Percentiles rank a stretch among this genome's conserved stretches.
These are phyloP conservation scores for Nephrocerus scutellatus DNA, from an alignment of 2,888 invertebrate species.

Conservation along the genomic window DNA sequence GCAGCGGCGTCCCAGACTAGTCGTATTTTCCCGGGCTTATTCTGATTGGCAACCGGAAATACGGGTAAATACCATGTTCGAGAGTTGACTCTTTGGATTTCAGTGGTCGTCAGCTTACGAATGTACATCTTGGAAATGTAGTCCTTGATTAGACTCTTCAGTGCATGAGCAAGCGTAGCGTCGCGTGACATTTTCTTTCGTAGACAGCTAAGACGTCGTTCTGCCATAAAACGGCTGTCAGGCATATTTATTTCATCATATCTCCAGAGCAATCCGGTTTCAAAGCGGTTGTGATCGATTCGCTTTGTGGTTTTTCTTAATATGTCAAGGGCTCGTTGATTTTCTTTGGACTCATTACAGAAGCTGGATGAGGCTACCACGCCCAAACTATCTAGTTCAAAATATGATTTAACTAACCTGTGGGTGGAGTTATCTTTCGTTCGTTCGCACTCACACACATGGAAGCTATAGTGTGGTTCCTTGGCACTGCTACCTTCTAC, in stretches of 20 bases:
- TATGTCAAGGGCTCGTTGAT: slow-evolving; percentile 7
- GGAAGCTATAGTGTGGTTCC: slow-evolving; percentile 3
- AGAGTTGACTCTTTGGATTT: not conserved
- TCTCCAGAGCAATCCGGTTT: slow-evolving; percentile 24
- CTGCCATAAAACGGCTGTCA: slow-evolving; percentile 14
- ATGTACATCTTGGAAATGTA: slow-evolving; percentile 11
- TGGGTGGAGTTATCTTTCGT: slow-evolving; percentile 13
- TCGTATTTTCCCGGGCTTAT: slow-evolving; percentile 23
- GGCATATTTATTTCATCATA: slow-evolving; percentile 13
- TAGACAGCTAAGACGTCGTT: slow-evolving; percentile 14
- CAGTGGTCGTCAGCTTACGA: slow-evolving; percentile 4
- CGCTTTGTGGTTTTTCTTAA: slow-evolving; percentile 12
- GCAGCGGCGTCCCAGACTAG: slow-evolving; percentile 32
- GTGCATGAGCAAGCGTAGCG: slow-evolving; percentile 4
- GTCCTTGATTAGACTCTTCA: slow-evolving; percentile 15
- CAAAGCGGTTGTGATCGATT: slow-evolving; percentile 7
- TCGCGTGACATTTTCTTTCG: slow-evolving; percentile 16
- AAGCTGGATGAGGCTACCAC: not conserved
- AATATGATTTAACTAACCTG: slow-evolving; percentile 7
- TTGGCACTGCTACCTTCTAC: slow-evolving; percentile 1
- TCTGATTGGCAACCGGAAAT: slow-evolving; percentile 24
- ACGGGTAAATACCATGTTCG: slow-evolving; percentile 25
- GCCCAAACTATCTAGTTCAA: slow-evolving; percentile 3
- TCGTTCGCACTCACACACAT: slow-evolving; percentile 10
- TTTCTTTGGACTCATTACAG: no score